These are phyloP conservation scores for Carassius carassius DNA, from an alignment of 2,113 vertebrate species.

Conservation along the genomic window DNA sequence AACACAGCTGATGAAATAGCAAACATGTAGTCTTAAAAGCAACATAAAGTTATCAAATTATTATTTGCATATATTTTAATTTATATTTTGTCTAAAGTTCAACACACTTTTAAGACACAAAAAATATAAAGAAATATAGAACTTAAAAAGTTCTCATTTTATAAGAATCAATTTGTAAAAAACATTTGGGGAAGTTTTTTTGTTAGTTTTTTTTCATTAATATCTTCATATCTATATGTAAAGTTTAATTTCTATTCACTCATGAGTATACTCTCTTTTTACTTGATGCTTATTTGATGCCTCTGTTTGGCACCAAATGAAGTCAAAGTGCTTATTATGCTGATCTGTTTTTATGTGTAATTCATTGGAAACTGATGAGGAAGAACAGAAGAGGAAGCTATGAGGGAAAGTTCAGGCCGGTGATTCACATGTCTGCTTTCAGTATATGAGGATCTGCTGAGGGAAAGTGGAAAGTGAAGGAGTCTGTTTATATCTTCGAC, in stretches of 20 bases:
- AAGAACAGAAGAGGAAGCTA: neutral
- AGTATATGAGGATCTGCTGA: neutral
- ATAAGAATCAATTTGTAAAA: no score
- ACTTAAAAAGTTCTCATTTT: no score
- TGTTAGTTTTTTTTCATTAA: neutral
- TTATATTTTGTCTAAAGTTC: no score
- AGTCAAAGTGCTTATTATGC: neutral
- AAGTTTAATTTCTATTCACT: neutral
- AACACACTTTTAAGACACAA: no score
- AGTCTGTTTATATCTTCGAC: neutral
- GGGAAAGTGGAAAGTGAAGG: neutral
- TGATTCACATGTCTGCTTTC: neutral
- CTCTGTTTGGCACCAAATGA: no score
- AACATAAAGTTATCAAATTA: no score
- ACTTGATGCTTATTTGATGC: neutral
- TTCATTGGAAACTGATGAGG: neutral
- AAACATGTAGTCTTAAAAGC: no score
- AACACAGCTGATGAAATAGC: no score
- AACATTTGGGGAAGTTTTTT: neutral
- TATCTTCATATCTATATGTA: neutral
- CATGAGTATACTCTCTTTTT: neutral
- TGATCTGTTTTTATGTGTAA: neutral
- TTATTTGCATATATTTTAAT: no score
- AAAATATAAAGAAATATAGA: no score
- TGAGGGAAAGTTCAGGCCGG: neutral